Evolutionary conservation across 2,888 invertebrate species (phyloP).

Genomic region (Ophion slaviceki): DNA sequence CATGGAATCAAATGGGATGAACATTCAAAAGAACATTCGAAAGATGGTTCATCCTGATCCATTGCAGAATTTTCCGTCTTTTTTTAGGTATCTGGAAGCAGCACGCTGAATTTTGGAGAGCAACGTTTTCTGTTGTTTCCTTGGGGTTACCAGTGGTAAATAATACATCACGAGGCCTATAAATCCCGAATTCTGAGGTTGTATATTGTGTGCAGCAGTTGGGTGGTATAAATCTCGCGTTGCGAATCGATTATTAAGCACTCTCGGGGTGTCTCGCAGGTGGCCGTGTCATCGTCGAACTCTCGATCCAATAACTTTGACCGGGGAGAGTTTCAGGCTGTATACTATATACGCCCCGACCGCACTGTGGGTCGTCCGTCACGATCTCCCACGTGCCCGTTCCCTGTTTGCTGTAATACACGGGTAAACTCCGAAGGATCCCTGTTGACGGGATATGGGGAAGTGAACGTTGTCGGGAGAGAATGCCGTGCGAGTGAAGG

Average conservation of each 20-base stretch:
- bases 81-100: not conserved
- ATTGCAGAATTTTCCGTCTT: too few relatives aligned
- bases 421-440: conserved; percentile 67
- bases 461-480: conserved; percentile 39
- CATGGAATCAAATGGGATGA: not conserved
- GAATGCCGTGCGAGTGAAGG: conserved; percentile 32
- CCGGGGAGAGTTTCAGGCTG: conserved; percentile 65
- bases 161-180: conserved; percentile 47
- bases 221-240: conserved; percentile 61
- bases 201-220: conserved; percentile 55
- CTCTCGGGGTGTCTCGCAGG: conserved; percentile 66
- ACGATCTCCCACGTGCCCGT: conserved; percentile 74
- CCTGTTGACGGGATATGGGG: conserved; percentile 56
- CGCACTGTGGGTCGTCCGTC: conserved; percentile 76
- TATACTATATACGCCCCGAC: conserved; percentile 54
- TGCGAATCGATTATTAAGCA: conserved; percentile 69
- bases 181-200: conserved; percentile 53
- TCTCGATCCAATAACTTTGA: conserved; percentile 77
- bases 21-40: not conserved
- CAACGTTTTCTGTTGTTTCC: conserved; percentile 22
- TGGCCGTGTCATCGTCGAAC: conserved; percentile 75
- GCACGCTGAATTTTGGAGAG: not conserved
- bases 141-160: conserved; percentile 23
- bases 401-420: conserved; percentile 72
- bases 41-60: not conserved